A percentile compares a stretch with the other conserved stretches of the same genome.
phyloP scores from a whole-genome alignment of 2,113 vertebrate species.

The Dromas ardeola region DNA sequence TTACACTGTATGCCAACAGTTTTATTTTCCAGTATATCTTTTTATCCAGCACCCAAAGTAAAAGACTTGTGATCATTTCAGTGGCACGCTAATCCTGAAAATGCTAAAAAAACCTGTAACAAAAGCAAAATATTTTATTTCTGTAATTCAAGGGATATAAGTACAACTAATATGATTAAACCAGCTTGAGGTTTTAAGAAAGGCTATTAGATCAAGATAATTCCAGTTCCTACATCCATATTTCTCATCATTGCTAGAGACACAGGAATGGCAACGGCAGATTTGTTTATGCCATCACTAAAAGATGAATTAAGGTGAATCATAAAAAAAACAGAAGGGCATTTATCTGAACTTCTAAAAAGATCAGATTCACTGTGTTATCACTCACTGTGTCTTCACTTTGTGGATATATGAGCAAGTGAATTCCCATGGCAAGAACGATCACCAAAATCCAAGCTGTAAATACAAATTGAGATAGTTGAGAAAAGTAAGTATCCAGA shows the following conservation, averaged over 20 bases:
- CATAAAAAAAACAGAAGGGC: background rate
- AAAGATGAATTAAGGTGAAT: background rate
- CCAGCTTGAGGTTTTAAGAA: background rate
- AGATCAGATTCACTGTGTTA: background rate
- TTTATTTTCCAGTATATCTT: background rate
- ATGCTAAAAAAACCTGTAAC: background rate
- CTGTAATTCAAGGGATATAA: background rate
- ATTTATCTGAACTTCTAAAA: conserved; percentile 19
- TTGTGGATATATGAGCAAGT: background rate
- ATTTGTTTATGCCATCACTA: background rate
- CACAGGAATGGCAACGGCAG: background rate
- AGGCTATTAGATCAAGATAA: background rate
- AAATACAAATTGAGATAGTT: background rate
- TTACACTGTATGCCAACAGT: background rate
- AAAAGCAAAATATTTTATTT: background rate
- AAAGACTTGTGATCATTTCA: background rate
- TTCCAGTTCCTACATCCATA: background rate
- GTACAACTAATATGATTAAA: background rate
- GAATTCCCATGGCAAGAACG: background rate
- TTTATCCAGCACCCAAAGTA: background rate
- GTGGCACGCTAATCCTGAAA: background rate
- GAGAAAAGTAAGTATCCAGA: background rate
- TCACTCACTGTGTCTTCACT: background rate
- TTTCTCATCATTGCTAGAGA: background rate
- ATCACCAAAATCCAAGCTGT: background rate